Conservation (phyloP, 1,140 invertebrate species). For the Bombus cullumanus region DNA sequence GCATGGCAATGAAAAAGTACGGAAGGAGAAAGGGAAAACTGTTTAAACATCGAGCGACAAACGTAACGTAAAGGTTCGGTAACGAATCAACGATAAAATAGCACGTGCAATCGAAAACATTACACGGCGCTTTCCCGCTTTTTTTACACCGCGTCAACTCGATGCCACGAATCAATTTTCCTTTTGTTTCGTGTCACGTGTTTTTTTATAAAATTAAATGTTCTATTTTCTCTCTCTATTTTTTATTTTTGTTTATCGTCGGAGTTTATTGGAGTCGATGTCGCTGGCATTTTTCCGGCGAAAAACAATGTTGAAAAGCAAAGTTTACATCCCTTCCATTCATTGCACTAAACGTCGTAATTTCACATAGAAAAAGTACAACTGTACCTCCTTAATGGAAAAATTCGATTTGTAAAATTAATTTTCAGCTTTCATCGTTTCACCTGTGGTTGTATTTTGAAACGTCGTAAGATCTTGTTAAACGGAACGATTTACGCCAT, state of each 20-base stretch:
- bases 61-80: not conserved
- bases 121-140: not conserved
- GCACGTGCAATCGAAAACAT: not conserved
- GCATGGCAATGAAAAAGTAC: not conserved
- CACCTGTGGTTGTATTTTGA: not conserved
- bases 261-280: not conserved
- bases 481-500: too few species aligned
- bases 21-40: not conserved
- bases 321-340: not conserved
- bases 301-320: not conserved
- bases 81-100: constrained; percentile 15
- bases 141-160: not conserved
- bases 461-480: not conserved
- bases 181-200: not conserved
- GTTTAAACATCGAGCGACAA: not conserved
- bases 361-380: not conserved
- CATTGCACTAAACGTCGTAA: not conserved
- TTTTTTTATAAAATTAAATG: not conserved
- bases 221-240: too few species aligned
- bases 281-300: not conserved
- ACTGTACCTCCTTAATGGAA: not conserved
- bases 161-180: not conserved
- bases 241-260: not conserved
- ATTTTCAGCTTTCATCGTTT: not conserved
- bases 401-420: too few species aligned